Conservation (phyloP, 53 echinoderm and acorn worm genomes). For the Apostichopus leukothele region DNA sequence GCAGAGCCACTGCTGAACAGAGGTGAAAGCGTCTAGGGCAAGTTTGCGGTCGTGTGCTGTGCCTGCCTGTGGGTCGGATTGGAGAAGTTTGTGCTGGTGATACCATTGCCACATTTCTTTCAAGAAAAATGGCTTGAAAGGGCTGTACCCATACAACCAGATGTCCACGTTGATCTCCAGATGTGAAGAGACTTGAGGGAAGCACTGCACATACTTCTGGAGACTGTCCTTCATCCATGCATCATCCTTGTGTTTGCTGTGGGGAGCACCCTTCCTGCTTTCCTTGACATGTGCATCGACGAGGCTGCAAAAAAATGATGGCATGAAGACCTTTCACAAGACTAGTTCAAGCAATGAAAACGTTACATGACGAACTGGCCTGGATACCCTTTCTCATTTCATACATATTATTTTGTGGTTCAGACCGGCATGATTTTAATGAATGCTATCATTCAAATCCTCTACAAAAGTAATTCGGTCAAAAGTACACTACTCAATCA, state of each 20-base stretch:
- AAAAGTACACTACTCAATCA: no score
- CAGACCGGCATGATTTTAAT: no score
- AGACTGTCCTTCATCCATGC: constrained; percentile 43
- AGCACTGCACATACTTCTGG: constrained; percentile 27
- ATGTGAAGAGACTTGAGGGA: constrained; percentile 26
- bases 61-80: constrained; percentile 12
- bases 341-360: no score
- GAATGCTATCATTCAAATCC: no score
- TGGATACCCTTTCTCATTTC: no score
- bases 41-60: neutral
- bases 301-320: constrained; percentile 16
- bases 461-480: no score
- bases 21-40: constrained; percentile 39
- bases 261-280: neutral
- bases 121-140: constrained; percentile 15
- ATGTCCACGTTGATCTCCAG: constrained; percentile 40
- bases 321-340: no score
- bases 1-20: constrained; percentile 29
- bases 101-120: constrained; percentile 45
- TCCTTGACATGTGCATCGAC: constrained; percentile 37
- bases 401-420: no score
- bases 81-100: neutral
- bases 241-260: neutral
- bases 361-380: no score
- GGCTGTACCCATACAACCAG: constrained; percentile 25